Conservation (phyloP, 2,888 invertebrate species). For the Geotrupes spiniger region DNA sequence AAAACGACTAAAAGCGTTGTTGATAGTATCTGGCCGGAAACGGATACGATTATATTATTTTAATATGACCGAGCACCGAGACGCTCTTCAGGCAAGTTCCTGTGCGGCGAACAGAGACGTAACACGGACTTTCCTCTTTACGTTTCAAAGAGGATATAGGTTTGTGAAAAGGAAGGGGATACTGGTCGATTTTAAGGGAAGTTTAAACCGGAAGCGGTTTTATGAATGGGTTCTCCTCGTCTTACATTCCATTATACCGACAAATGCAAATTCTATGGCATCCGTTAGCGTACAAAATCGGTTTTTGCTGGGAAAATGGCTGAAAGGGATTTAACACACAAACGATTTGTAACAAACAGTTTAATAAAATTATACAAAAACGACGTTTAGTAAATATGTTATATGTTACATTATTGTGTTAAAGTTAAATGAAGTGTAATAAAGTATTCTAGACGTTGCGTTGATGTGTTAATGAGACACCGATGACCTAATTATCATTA, state of each 20-base stretch:
- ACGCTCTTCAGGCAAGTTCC: not conserved
- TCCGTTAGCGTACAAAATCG: too few relatives aligned
- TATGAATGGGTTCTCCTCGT: slow-evolving; percentile 28
- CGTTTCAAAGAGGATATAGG: not conserved
- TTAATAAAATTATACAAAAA: slow-evolving; percentile 4
- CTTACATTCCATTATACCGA: slow-evolving; percentile 16
- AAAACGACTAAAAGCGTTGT: slow-evolving; percentile 11
- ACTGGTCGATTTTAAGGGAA: slow-evolving; percentile 22
- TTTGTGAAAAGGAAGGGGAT: slow-evolving; percentile 3
- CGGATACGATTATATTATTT: slow-evolving; percentile 27
- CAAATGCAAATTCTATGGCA: slow-evolving; percentile 14
- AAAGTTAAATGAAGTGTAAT: too few relatives aligned
- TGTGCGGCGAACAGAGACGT: slow-evolving; percentile 1
- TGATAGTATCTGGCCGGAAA: slow-evolving; percentile 27
- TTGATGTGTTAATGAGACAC: too few relatives aligned
- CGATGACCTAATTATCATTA: too few relatives aligned
- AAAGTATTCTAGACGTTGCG: too few relatives aligned
- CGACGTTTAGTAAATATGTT: not conserved
- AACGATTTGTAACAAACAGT: not conserved
- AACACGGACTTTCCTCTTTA: not conserved
- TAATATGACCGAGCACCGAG: slow-evolving; percentile 7
- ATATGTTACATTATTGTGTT: slow-evolving; percentile 1
- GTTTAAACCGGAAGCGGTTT: slow-evolving; percentile 29
- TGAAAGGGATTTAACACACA: too few relatives aligned
- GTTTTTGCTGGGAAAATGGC: too few relatives aligned